These are phyloP conservation scores for Dolichallabes microphthalmus DNA, from an alignment of 2,113 vertebrate genomes.

Conservation along the genomic window DNA sequence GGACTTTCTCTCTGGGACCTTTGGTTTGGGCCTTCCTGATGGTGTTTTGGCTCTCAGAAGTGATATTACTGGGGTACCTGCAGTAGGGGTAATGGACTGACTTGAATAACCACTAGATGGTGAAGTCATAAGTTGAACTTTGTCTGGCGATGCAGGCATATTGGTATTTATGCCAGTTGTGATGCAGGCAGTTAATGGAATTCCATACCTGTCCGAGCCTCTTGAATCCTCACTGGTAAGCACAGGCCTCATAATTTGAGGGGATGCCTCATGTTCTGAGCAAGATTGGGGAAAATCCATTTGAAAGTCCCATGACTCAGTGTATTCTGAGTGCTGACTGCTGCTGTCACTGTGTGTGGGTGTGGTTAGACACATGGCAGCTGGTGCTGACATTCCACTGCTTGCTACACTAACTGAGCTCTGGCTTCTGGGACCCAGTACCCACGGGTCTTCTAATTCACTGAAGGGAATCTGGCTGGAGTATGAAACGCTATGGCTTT, in stretches of 20 bases:
- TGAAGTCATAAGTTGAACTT: slow-evolving; percentile 78
- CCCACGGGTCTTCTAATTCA: slow-evolving; percentile 88
- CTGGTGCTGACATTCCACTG: slow-evolving; percentile 74
- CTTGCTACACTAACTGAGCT: slow-evolving; percentile 74
- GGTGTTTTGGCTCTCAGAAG: slow-evolving; percentile 70
- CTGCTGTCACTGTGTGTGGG: slow-evolving; percentile 80
- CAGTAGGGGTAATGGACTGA: slow-evolving; percentile 87
- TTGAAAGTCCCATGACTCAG: slow-evolving; percentile 80
- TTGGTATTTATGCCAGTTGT: slow-evolving; percentile 27
- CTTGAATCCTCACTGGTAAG: slow-evolving; percentile 50
- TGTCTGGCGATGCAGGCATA: slow-evolving; percentile 65
- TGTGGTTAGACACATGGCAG: slow-evolving; percentile 73
- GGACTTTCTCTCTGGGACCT: slow-evolving; percentile 90
- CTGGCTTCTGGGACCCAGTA: slow-evolving; percentile 75
- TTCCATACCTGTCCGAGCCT: slow-evolving; percentile 61
- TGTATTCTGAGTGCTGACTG: slow-evolving; percentile 77
- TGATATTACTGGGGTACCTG: slow-evolving; percentile 81
- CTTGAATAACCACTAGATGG: slow-evolving; percentile 92
- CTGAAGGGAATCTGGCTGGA: slow-evolving; percentile 74
- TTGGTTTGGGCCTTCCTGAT: slow-evolving; percentile 79
- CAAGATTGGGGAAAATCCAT: slow-evolving; percentile 61
- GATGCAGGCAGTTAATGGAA: slow-evolving; percentile 28
- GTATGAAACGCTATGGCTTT: slow-evolving; percentile 64
- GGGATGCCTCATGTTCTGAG: slow-evolving; percentile 63
- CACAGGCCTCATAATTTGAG: slow-evolving; percentile 55